Conservation (phyloP, 2,797 vertebrate genomes). For the Psittacula derbiana region DNA sequence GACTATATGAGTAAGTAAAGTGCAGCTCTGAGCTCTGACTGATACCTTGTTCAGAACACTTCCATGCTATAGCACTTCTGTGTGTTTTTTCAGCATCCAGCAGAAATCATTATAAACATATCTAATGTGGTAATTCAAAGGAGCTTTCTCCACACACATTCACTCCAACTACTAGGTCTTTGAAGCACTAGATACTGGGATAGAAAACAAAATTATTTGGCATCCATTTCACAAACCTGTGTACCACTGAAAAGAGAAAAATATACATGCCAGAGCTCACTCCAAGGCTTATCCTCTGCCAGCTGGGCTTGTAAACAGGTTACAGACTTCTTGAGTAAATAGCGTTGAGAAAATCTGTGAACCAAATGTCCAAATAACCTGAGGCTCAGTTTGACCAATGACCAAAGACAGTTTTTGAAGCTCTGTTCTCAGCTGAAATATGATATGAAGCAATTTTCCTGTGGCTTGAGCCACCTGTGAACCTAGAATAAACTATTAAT, state of each 20-base stretch:
- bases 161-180: neutral
- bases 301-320: conserved; percentile 35
- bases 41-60: neutral
- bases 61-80: neutral
- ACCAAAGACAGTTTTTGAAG: conserved; percentile 19
- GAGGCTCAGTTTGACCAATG: conserved; percentile 47
- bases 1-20: neutral
- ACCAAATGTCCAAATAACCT: conserved; percentile 59
- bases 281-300: neutral
- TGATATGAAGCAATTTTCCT: neutral
- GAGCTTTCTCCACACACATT: neutral
- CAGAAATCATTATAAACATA: neutral
- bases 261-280: neutral
- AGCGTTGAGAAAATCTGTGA: conserved; percentile 47
- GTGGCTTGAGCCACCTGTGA: conserved; percentile 34
- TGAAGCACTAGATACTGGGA: neutral
- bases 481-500: neutral
- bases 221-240: neutral
- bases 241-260: neutral
- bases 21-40: neutral
- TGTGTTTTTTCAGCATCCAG: neutral
- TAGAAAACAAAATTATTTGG: neutral
- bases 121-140: neutral
- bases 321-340: conserved; percentile 31
- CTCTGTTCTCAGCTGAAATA: conserved; percentile 8